Base-by-base conservation (phyloP, 1,140 invertebrate species). In the Whitmania pigra region DNA sequence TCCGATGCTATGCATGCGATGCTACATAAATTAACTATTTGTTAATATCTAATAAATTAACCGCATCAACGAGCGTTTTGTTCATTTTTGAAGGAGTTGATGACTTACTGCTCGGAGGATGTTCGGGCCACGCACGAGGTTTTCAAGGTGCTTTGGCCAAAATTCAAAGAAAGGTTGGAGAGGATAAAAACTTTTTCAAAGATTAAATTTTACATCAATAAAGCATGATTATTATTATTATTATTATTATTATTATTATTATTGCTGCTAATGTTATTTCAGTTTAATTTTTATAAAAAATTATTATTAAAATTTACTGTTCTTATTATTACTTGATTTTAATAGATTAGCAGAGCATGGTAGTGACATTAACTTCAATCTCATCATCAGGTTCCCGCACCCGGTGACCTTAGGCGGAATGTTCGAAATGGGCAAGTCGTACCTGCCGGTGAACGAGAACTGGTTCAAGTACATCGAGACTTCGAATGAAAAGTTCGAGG, bases 391-490 rank as follows among this genome's bases (percentile, higher is more conserved):
- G 77, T 97, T 98, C 85, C 94, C 94, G 5, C 93, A 97, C 87
- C 93, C 94, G 3, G 92, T 93, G 0, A 96, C 94, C 0, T 84
- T 97, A 57, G 90, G 90, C 67, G 97, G 96, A 17, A 97, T 98
- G 90, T 80, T 99, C 53, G 94, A 98, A 83, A 87, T 99, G 83
- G 88, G 91, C 75, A 85, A 86, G 36, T 85, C 89, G 7, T 93
- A 94, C 82, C 84, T 99, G 66, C 96, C 97, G 0, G 87, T 97
- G 20, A 97, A 97, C 83, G 85, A 87, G 7, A 96, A 94, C 80
- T 99, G 81, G 81, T 73, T 77, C 15, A 85, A 87, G 71, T 97
- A 97, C 79, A 86, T 96, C 71, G 83, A 88, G 67, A 87, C 90
- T 76, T 86, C 91, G 0, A 88, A 95, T 79, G 86, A 88, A 29